Conservation (phyloP, 2,113 vertebrate genomes). For the Saguinus midas region DNA sequence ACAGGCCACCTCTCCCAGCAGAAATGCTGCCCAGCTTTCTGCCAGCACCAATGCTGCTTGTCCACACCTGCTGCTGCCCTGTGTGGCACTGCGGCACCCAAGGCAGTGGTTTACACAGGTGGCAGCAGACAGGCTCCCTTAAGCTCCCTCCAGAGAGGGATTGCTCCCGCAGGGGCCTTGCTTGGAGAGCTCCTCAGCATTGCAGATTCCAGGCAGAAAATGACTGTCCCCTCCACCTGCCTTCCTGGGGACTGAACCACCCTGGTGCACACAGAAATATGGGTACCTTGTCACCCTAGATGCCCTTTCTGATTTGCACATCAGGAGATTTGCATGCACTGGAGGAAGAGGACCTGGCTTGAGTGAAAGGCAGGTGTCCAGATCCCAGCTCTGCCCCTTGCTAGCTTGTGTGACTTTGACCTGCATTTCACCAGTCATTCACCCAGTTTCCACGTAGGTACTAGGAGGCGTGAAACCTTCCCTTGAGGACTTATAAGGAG, state of each 20-base stretch:
- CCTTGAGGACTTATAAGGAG: neutral
- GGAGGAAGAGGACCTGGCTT: neutral
- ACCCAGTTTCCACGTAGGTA: neutral
- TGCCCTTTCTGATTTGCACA: fast-evolving
- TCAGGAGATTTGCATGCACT: neutral
- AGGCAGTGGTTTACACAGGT: constrained; percentile 73
- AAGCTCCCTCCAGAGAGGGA: neutral
- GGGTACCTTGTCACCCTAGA: neutral
- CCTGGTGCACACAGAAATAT: neutral
- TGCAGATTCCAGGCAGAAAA: neutral
- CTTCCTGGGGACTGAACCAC: neutral
- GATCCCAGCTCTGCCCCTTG: neutral
- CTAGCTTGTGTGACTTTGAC: neutral
- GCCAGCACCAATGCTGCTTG: constrained; percentile 68
- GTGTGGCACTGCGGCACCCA: constrained; percentile 78
- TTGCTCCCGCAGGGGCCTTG: constrained; percentile 39
- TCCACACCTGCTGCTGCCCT: constrained; percentile 64
- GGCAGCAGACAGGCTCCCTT: neutral
- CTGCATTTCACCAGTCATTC: neutral
- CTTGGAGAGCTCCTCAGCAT: neutral
- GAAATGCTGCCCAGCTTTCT: constrained; percentile 73
- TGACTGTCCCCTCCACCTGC: neutral
- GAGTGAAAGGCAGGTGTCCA: neutral
- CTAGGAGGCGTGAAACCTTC: neutral
- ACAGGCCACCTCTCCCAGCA: constrained; percentile 82